Evolutionary conservation across 2,888 invertebrate genomes (phyloP).

Genomic region (Pterostichus niger): DNA sequence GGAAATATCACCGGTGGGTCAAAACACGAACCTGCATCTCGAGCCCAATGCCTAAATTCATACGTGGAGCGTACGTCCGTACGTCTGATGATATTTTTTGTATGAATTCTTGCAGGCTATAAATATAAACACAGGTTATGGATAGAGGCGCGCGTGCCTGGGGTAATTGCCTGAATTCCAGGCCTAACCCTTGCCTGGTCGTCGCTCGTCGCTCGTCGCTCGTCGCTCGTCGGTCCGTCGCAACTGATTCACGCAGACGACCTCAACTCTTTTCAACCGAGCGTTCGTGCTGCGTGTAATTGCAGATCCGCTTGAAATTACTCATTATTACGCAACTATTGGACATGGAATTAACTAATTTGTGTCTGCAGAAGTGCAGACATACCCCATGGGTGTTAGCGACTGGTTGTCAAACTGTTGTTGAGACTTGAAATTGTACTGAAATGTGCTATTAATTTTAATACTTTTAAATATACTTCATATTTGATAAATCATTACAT

Average conservation of each 20-base stretch:
- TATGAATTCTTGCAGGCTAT: constrained; percentile 71
- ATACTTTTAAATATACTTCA: too few relatives aligned
- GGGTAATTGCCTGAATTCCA: constrained; percentile 72
- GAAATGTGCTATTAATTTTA: too few relatives aligned
- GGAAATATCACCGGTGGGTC: constrained; percentile 34
- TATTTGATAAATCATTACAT: too few relatives aligned
- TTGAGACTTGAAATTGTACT: too few relatives aligned
- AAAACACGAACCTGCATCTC: constrained; percentile 18
- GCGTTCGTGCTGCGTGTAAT: constrained; percentile 10
- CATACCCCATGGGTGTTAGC: too few relatives aligned
- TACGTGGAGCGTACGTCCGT: constrained; percentile 6
- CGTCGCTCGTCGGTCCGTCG: constrained; percentile 12
- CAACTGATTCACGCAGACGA: constrained; percentile 1
- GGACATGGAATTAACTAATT: neutral
- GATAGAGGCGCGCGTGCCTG: constrained; percentile 71
- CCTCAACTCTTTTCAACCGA: neutral
- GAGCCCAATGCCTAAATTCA: neutral
- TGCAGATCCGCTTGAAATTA: neutral
- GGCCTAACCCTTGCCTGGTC: constrained; percentile 57
- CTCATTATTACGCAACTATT: neutral
- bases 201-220: neutral
- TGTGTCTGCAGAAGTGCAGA: neutral
- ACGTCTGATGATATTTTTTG: constrained; percentile 70
- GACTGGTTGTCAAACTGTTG: too few relatives aligned
- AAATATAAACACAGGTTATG: constrained; percentile 72